Evolutionary conservation across 2,888 invertebrate species (phyloP), one percentile per base, ranked within the genome.

Genomic region (Mylabris sibirica): DNA sequence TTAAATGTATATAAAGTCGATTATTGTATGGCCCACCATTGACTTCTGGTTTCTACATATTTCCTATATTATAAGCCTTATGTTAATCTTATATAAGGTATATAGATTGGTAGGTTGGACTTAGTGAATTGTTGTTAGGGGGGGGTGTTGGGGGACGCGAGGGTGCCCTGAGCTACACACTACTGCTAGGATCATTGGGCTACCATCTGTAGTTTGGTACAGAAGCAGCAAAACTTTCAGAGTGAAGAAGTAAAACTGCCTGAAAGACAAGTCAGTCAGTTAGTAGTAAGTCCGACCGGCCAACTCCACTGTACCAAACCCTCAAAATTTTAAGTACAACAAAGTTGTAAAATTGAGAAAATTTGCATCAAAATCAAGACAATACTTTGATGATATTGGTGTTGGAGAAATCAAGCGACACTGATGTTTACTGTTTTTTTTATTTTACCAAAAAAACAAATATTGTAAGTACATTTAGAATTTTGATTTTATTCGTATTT

Each of bases 111-210:
- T 82, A 82, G 84, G 84, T 76, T 77, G 80, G 81, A 75, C 80
- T 79, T 79, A 77, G 77, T 72, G 76, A 76, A 74, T 73, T 76
- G 74, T 74, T 74, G 77, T n/a, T n/a, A 76, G 68, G 76, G 79
- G 74, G 80, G 79, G 80, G 78, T 71, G 4, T 64, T 70, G 75
- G 79, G 82, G 82, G 80, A 76, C 71, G 72, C 80, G 75, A 77
- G 77, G 80, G 80, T 80, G 79, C 81, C 81, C 80, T 79, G 81
- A 80, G 81, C 82, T 82, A 83, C 83, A 81, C 83, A 84, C 84
- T 84, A 84, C 84, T 82, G 83, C 83, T 80, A 81, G 83, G 81
- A 83, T 82, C 84, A 84, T 84, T 84, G 84, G 82, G 84, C 84
- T 84, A 84, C 84, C 83, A 84, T 80, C 83, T 80, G 81, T 83